These are phyloP conservation scores for Microcebus tavaratra DNA, from an alignment of 2,113 vertebrate species.

Conservation along the genomic window DNA sequence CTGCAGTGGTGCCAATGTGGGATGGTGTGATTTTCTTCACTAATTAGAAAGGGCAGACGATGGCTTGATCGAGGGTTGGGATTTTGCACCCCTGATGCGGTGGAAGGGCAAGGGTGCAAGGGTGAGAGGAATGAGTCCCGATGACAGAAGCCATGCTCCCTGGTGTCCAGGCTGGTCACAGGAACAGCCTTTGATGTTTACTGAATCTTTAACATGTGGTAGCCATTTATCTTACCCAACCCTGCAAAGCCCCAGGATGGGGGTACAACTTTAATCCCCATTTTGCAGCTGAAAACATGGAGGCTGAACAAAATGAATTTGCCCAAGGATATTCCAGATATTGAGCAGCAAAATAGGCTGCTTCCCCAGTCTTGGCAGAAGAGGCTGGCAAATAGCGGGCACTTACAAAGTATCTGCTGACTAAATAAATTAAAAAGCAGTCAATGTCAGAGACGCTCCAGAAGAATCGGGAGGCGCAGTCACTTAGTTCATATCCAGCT, in stretches of 20 bases:
- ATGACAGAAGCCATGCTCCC: not conserved
- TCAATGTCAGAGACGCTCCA: not conserved
- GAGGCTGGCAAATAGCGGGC: not conserved
- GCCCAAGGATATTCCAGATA: not conserved
- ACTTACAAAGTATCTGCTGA: not conserved
- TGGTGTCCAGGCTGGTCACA: too few relatives aligned
- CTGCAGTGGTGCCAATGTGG: not conserved
- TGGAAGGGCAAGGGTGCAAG: not conserved
- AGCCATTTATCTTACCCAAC: not conserved
- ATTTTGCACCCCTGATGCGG: not conserved
- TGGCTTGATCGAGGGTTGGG: not conserved
- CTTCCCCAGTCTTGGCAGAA: not conserved
- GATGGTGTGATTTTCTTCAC: not conserved
- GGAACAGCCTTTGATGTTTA: not conserved
- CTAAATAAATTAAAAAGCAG: not conserved
- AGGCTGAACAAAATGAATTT: not conserved
- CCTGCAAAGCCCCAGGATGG: not conserved
- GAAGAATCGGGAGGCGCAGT: not conserved
- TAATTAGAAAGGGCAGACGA: not conserved
- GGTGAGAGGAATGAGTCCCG: not conserved
- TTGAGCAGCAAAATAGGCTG: not conserved
- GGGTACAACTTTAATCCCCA: not conserved
- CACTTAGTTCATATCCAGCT: not conserved
- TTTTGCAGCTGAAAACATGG: not conserved
- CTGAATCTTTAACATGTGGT: too few relatives aligned